These are phyloP conservation scores for Liopterus haemorrhoidalis DNA, from an alignment of 2,888 invertebrate genomes.

Conservation along the genomic window DNA sequence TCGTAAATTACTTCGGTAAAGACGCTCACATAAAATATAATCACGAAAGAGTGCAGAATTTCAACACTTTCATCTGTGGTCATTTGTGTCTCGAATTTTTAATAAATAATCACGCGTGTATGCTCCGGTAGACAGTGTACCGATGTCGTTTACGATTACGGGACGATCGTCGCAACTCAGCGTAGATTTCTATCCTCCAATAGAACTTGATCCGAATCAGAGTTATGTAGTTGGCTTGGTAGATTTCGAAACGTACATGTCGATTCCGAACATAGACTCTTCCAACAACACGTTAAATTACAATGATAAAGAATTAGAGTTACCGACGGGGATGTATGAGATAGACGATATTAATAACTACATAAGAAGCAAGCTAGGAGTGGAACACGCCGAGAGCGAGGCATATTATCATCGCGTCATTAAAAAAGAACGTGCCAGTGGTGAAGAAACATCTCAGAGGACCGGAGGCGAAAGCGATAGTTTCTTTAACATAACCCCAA, in stretches of 20 bases:
- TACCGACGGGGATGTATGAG: slow-evolving; percentile 36
- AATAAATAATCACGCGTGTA: too few species aligned
- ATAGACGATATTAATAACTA: slow-evolving; percentile 32
- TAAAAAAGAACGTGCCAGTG: too few species aligned
- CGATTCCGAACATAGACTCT: slow-evolving; percentile 37
- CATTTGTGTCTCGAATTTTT: slow-evolving; percentile 36
- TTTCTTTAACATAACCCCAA: slow-evolving; percentile 22
- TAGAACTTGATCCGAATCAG: slow-evolving; percentile 26
- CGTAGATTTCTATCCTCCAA: slow-evolving; percentile 29
- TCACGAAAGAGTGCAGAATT: slow-evolving; percentile 33
- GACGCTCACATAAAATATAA: slow-evolving; percentile 29
- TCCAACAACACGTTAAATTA: slow-evolving; percentile 36
- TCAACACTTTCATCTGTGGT: slow-evolving; percentile 33
- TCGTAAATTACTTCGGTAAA: slow-evolving; percentile 32
- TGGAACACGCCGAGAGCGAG: too few species aligned
- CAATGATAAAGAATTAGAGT: slow-evolving; percentile 24
- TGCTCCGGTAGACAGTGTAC: too few species aligned
- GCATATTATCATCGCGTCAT: too few species aligned
- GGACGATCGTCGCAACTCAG: slow-evolving; percentile 26
- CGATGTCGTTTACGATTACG: background rate
- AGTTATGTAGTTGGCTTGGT: slow-evolving; percentile 34
- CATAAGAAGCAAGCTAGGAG: too few species aligned
- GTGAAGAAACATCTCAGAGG: too few species aligned
- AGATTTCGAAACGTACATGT: slow-evolving; percentile 34
- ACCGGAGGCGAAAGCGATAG: background rate